A percentile compares a stretch with the other conserved stretches of the same genome.
Conservation (phyloP, 2,888 invertebrate genomes). For the Formica aserva region DNA sequence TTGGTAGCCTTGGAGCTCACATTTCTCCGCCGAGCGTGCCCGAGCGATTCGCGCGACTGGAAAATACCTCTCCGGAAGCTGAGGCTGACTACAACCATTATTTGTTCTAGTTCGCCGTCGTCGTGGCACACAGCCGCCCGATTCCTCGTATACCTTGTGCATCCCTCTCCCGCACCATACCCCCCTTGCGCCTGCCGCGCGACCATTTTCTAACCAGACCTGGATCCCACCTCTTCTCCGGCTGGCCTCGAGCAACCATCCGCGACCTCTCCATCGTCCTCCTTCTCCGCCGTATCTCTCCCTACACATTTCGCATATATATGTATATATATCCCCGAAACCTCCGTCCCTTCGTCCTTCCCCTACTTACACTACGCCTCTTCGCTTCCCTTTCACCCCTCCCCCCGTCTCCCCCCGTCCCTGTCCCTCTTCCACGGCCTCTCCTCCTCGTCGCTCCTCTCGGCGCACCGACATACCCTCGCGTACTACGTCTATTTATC, state of each 20-base stretch:
- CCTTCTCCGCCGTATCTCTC: slow-evolving; percentile 55
- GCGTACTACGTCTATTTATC: slow-evolving; percentile 84
- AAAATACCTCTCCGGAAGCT: slow-evolving; percentile 80
- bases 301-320: slow-evolving; percentile 30
- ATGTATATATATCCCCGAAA: slow-evolving; percentile 24
- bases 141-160: slow-evolving; percentile 61
- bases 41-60: slow-evolving; percentile 74
- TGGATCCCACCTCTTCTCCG: slow-evolving; percentile 56
- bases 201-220: slow-evolving; percentile 54
- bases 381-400: slow-evolving; percentile 10
- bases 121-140: slow-evolving; percentile 73
- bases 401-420: slow-evolving; percentile 1
- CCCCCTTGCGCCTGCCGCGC: slow-evolving; percentile 45
- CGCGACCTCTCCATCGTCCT: slow-evolving; percentile 51
- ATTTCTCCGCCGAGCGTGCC: slow-evolving; percentile 52
- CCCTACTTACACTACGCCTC: slow-evolving; percentile 58
- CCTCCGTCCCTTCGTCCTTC: slow-evolving; percentile 48
- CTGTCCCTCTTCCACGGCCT: slow-evolving; percentile 6
- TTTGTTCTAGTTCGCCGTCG: slow-evolving; percentile 78
- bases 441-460: slow-evolving; percentile 41
- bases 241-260: slow-evolving; percentile 71
- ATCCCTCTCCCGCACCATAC: background rate
- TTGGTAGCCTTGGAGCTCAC: background rate
- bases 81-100: slow-evolving; percentile 82
- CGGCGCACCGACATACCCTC: slow-evolving; percentile 65